phyloP scores from a whole-genome alignment of 2,797 vertebrate species.

The Sebastes reedi region DNA sequence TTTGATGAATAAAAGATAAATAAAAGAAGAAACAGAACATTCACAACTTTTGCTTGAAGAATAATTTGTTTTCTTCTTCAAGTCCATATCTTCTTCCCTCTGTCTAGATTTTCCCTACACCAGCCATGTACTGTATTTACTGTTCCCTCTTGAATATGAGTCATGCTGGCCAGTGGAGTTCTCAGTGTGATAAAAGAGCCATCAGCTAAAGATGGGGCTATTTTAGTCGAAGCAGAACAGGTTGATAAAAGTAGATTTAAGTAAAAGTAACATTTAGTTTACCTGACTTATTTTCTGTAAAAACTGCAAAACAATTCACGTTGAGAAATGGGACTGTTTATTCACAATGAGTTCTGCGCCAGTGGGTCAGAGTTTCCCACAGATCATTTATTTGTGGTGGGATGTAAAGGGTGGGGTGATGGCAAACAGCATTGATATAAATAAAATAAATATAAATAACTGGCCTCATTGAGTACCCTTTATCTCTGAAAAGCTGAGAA shows the following conservation, averaged over 20 bases:
- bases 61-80: neutral
- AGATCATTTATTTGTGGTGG: conserved; percentile 2
- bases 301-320: neutral
- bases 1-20: neutral
- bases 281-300: neutral
- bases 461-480: neutral
- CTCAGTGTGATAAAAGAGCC: conserved; percentile 27
- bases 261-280: conserved; percentile 7
- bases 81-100: neutral
- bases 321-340: neutral
- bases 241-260: conserved; percentile 30
- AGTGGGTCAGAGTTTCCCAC: conserved; percentile 5
- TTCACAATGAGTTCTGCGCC: neutral
- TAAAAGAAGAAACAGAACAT: neutral
- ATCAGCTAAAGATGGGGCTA: conserved; percentile 25
- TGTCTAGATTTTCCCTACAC: conserved; percentile 10
- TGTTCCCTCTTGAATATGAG: conserved; percentile 37
- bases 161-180: conserved; percentile 32
- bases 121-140: conserved; percentile 24
- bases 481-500: neutral
- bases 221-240: conserved; percentile 43
- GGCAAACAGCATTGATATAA: neutral
- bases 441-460: neutral
- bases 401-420: neutral
- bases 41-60: neutral